phyloP scores from a whole-genome alignment of 2,888 invertebrate genomes.

The Fissipunctia ypsillon region DNA sequence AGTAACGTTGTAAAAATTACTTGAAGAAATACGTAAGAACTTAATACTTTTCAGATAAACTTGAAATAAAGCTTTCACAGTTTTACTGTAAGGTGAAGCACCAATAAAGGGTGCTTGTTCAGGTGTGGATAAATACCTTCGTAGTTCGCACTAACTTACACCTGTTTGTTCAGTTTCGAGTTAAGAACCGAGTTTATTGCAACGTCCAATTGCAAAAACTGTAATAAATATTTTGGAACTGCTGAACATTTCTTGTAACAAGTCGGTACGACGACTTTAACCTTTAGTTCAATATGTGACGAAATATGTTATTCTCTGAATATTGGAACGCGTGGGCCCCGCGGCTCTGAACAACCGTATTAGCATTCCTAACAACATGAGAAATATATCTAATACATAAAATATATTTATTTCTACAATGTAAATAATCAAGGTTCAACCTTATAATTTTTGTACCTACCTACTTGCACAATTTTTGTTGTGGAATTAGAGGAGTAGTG shows the following conservation, averaged over 20 bases:
- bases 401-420: conserved; percentile 1
- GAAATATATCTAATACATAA: conserved; percentile 15
- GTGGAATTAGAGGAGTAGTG: neutral
- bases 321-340: conserved; percentile 6
- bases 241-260: conserved; percentile 37
- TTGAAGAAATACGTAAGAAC: neutral
- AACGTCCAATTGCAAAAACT: conserved; percentile 43
- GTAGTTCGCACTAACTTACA: conserved; percentile 68
- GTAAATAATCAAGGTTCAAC: neutral
- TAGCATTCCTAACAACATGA: conserved; percentile 39
- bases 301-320: conserved; percentile 26
- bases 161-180: conserved; percentile 62
- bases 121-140: conserved; percentile 70
- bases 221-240: conserved; percentile 42
- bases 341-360: conserved; percentile 18
- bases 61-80: conserved; percentile 59
- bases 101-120: conserved; percentile 72
- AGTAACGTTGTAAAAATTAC: conserved; percentile 14
- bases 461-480: neutral
- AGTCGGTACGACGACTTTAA: conserved; percentile 2
- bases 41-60: conserved; percentile 1
- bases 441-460: neutral
- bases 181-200: conserved; percentile 48
- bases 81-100: conserved; percentile 62
- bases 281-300: conserved; percentile 35